A percentile compares a stretch with the other conserved stretches of the same genome.
phyloP scores from a whole-genome alignment of 2,888 invertebrate species.

The Phaonia tiefii region DNA sequence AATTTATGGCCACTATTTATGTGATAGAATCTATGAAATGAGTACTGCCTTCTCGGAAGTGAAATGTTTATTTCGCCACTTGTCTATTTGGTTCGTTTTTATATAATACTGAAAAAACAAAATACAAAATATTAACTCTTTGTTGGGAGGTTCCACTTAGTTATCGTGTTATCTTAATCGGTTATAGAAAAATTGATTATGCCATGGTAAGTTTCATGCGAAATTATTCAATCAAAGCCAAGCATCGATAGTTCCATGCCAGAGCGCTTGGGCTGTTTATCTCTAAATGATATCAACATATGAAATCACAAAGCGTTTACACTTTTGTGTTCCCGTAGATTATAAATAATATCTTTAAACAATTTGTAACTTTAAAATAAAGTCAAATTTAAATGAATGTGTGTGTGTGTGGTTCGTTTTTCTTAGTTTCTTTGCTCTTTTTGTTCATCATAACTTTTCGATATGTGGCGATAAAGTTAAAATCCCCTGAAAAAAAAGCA shows the following conservation, averaged over 20 bases:
- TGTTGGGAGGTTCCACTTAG: background rate
- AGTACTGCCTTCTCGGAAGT: conserved; percentile 21
- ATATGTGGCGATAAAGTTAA: too few relatives aligned
- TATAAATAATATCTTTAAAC: background rate
- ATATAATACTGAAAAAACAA: too few relatives aligned
- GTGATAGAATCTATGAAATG: background rate
- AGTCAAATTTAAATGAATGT: too few relatives aligned
- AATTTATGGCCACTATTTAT: conserved; percentile 14
- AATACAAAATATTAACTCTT: too few relatives aligned
- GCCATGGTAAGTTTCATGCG: background rate
- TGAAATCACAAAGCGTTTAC: background rate
- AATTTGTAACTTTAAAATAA: too few relatives aligned
- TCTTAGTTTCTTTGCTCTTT: too few relatives aligned
- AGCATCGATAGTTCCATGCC: background rate
- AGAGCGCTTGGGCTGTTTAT: background rate
- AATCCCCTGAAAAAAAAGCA: background rate
- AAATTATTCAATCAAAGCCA: conserved; percentile 24
- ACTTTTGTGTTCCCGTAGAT: background rate
- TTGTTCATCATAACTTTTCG: too few relatives aligned
- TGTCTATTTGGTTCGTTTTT: too few relatives aligned
- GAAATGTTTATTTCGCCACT: background rate
- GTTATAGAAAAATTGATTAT: conserved; percentile 15
- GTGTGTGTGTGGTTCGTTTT: too few relatives aligned
- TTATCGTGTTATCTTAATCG: conserved; percentile 22
- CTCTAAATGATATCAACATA: too few relatives aligned